Evolutionary conservation across 2,888 invertebrate genomes (phyloP).

Genomic region (Lochmaea capreae): DNA sequence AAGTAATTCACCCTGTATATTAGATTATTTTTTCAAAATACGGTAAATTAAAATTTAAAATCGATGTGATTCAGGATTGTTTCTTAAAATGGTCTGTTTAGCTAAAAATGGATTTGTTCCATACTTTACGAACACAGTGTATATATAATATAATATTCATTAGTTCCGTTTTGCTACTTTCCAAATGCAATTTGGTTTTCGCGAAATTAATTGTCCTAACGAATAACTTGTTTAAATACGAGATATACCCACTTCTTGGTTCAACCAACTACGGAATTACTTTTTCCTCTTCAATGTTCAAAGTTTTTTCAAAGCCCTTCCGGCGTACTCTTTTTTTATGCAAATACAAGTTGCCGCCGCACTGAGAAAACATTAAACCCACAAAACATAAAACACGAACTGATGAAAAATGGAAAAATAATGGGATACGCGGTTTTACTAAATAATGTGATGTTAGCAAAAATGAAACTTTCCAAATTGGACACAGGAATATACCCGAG

Average conservation of each 20-base stretch:
- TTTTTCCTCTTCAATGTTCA: conserved; percentile 19
- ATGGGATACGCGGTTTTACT: too few relatives aligned
- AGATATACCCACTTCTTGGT: conserved; percentile 10
- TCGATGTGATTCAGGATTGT: too few relatives aligned
- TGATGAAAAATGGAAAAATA: too few relatives aligned
- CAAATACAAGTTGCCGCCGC: conserved; percentile 19
- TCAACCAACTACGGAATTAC: conserved; percentile 28
- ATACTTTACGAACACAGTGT: too few relatives aligned
- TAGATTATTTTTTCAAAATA: too few relatives aligned
- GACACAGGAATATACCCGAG: too few relatives aligned
- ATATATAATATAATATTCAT: too few relatives aligned
- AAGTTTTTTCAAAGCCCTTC: conserved; percentile 19
- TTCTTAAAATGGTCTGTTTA: too few relatives aligned
- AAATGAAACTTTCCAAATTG: too few relatives aligned
- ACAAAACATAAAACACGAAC: not conserved
- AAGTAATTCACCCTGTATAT: too few relatives aligned
- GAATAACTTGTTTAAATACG: conserved; percentile 19
- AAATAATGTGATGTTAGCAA: not conserved
- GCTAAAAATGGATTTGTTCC: too few relatives aligned
- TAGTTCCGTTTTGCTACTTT: not conserved
- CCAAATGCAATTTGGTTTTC: conserved; percentile 19
- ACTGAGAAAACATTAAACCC: conserved; percentile 17
- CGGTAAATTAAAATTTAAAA: too few relatives aligned
- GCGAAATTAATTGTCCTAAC: conserved; percentile 24
- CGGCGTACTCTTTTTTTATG: conserved; percentile 29